Conservation (phyloP, 1,140 invertebrate genomes). For the Formica exsecta region DNA sequence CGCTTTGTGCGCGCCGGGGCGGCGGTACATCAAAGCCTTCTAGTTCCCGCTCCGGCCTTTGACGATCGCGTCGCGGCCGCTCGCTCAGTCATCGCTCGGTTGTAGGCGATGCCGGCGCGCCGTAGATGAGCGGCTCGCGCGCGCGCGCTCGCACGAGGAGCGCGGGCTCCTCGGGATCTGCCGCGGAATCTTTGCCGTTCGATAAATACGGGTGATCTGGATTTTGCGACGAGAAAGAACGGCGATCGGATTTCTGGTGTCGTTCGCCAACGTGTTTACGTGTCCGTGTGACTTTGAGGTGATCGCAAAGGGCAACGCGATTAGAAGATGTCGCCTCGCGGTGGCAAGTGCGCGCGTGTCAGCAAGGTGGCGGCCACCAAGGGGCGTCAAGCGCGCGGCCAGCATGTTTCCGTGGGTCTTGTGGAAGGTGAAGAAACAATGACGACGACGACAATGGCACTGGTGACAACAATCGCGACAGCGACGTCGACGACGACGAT, state of each 20-base stretch:
- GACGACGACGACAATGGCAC: background rate
- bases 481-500: conserved; percentile 36
- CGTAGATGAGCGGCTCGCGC: conserved; percentile 74
- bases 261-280: background rate
- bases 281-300: background rate
- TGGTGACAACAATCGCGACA: background rate
- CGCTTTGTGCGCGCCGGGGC: conserved; percentile 85
- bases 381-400: conserved; percentile 34
- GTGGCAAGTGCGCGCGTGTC: conserved; percentile 76
- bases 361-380: conserved; percentile 68
- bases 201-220: background rate
- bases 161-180: conserved; percentile 24
- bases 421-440: conserved; percentile 4
- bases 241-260: background rate
- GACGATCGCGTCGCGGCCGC: conserved; percentile 84
- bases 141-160: conserved; percentile 69
- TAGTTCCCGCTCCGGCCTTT: conserved; percentile 85
- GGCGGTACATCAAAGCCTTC: conserved; percentile 86
- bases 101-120: conserved; percentile 81
- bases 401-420: conserved; percentile 18
- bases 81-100: conserved; percentile 85
- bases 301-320: conserved; percentile 9
- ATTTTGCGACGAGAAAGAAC: background rate
- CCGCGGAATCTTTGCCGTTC: conserved; percentile 15
- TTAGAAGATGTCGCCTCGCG: conserved; percentile 74